phyloP scores from a whole-genome alignment of 2,888 invertebrate species.

The Noctua comes region DNA sequence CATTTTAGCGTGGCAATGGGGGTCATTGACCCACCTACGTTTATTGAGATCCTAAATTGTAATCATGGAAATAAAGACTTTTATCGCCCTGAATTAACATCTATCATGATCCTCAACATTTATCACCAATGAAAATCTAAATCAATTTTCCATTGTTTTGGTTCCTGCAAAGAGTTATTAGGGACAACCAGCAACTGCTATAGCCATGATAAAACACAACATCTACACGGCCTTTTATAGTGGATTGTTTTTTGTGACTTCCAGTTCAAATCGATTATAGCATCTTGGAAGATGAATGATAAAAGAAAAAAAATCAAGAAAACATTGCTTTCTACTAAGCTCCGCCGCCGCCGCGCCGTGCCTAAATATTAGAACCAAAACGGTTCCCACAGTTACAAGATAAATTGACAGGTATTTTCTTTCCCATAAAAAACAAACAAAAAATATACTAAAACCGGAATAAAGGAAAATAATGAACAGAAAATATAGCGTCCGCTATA shows the following conservation, averaged over 20 bases:
- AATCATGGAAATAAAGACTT: not conserved
- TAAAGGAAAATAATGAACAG: constrained; percentile 7
- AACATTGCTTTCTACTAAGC: not conserved
- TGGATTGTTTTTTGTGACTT: not conserved
- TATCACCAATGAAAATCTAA: not conserved
- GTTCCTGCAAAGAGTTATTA: not conserved
- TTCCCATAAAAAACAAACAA: not conserved
- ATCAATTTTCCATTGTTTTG: not conserved
- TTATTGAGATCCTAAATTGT: not conserved
- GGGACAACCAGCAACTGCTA: not conserved
- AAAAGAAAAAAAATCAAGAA: not conserved
- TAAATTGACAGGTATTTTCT: not conserved
- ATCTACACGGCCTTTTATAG: not conserved
- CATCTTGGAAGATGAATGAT: too few species aligned
- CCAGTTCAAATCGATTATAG: not conserved
- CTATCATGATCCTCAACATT: not conserved
- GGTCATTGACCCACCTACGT: not conserved
- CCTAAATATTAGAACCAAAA: not conserved
- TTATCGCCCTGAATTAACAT: not conserved
- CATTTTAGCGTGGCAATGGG: not conserved
- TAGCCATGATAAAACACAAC: not conserved
- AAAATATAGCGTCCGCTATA: constrained; percentile 11
- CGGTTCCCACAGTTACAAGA: not conserved
- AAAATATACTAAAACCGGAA: not conserved
- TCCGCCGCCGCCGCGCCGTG: too few species aligned